Conservation (phyloP, 2,888 invertebrate species). For the Chaetogeoica ovagalla region DNA sequence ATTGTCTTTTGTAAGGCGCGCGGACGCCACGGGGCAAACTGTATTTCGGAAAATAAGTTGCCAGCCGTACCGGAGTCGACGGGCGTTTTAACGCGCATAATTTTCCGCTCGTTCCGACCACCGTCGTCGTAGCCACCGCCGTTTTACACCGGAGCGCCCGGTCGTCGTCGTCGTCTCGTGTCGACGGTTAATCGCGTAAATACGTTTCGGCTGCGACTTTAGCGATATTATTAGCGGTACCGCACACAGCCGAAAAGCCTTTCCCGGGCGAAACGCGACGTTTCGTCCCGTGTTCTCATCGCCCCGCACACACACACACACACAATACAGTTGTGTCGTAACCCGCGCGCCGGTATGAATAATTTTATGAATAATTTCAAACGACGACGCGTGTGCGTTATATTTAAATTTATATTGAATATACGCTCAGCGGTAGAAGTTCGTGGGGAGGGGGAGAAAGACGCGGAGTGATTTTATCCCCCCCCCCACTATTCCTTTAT, state of each 20-base stretch:
- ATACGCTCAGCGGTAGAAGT: too few species aligned
- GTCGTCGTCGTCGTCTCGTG: neutral
- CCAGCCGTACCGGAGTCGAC: neutral
- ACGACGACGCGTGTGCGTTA: too few species aligned
- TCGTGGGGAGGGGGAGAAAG: too few species aligned
- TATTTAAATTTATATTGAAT: too few species aligned
- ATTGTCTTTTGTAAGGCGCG: constrained; percentile 9
- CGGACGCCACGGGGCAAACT: neutral
- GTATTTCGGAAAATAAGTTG: constrained; percentile 8
- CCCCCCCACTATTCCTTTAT: too few species aligned
- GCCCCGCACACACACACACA: too few species aligned
- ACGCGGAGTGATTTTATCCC: too few species aligned
- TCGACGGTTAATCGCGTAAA: constrained; percentile 6
- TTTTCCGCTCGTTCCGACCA: neutral
- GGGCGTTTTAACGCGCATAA: neutral
- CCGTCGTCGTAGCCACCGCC: neutral
- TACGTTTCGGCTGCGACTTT: neutral
- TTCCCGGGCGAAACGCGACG: neutral
- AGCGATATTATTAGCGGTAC: neutral
- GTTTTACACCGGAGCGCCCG: neutral
- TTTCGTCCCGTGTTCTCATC: neutral
- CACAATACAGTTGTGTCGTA: too few species aligned
- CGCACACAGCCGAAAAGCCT: neutral
- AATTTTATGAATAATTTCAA: too few species aligned
- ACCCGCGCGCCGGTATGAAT: too few species aligned